Evolutionary conservation across 2,797 vertebrate species (phyloP), one percentile per base, ranked within the genome.

Genomic region (Notoglanidium macrostoma): DNA sequence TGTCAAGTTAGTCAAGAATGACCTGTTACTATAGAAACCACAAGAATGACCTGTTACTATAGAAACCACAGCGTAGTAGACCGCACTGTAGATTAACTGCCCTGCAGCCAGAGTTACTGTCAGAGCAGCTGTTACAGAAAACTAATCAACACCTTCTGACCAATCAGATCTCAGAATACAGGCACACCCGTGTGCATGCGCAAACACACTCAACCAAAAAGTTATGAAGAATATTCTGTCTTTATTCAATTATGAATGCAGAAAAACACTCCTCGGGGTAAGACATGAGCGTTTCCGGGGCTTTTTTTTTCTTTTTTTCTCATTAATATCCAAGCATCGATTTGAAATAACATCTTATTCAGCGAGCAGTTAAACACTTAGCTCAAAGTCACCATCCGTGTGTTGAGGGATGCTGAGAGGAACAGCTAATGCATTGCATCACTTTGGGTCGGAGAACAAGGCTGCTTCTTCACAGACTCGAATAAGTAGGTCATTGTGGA

Each of bases 401-500:
- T 61, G 23, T 61, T 80, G 57, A 15, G 78, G 57, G 78, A 90
- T 59, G 67, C 80, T 89, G n/a, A 89, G 90, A 92, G 87, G 26
- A 89, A 85, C 86, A 83, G 84, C 86, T 90, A 89, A 91, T 83
- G 78, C 89, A 88, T 92, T 89, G 57, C 92, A 93, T 94, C 93
- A 92, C 90, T 92, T 32, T 72, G 88, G 86, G 90, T 92, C 88
- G 90, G 87, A 88, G 84, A 94, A 95, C 94, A 95, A 95, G 92
- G 93, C 90, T 49, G 91, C 92, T 93, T 94, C 94, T 94, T 91
- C 88, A 94, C 92, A 79, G 23, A 85, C 90, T 84, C 59, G 5
- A 84, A 93, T 92, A 96, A 95, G 93, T 95, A 95, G 94, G 94
- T 95, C 94, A 94, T 90, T 91, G 90, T 93, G 92, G 94, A 95